Base-by-base conservation (phyloP, 2,113 vertebrate genomes). In the Corythaixoides concolor region DNA sequence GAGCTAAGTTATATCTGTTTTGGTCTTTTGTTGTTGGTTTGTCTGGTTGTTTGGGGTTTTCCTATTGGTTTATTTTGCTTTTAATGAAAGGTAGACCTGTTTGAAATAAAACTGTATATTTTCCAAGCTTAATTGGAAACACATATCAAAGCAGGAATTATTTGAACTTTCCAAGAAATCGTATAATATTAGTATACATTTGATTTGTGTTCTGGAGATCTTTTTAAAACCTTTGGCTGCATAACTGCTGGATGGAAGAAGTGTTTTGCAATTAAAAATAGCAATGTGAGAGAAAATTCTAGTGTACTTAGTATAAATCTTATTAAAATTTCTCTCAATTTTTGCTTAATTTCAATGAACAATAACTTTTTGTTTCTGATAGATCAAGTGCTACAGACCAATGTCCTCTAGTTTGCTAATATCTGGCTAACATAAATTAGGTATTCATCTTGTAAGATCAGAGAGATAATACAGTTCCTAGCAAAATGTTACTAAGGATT, bases 71-170 rank as follows among this genome's bases (percentile, higher is more conserved):
- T 20, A n/a, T 49, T n/a, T 74, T 6, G 8, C 7, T 89, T 84
- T 66, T 30, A 58, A 0, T 22, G 22, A 53, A 69, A 56, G 16
- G 4, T n/a, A 70, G 13, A 52, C 4, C 9, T 47, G 3, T 84
- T 84, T 63, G 21, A 84, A 89, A 89, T 55, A 50, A 69, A 53
- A 11, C 8, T 77, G 26, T 5, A 0, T 60, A 22, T 85, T 74
- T 90, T 80, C 59, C 21, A 80, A 55, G 9, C 5, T 59, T 89
- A 84, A 89, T 52, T 86, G 22, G 56, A 95, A 95, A 50, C 14
- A 58, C 30, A 66, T 2, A 11, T 93, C 43, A 79, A 49, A 78
- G 10, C 5, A 82, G 33, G 12, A 91, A 60, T 50, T 64, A 11
- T 43, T 45, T 75, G 15, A 45, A 59, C 7, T 55, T 80, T 76